Evolutionary conservation across 2,113 vertebrate species (phyloP).

Genomic region (Amphiprion ocellaris): DNA sequence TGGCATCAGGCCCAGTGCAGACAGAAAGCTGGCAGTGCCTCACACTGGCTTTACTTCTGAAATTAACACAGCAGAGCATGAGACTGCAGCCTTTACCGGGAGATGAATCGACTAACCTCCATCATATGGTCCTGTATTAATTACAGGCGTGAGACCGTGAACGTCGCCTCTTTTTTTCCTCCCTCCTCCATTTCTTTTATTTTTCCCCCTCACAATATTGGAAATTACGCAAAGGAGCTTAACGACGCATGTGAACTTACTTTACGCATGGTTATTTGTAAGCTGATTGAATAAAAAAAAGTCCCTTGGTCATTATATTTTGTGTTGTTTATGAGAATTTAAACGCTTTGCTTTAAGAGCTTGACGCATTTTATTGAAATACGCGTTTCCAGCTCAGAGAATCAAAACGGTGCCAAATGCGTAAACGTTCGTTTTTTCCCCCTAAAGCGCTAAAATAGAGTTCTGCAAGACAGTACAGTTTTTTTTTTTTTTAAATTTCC

Average conservation of each 20-base stretch:
- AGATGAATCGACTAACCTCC: conserved; percentile 63
- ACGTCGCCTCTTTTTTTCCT: conserved; percentile 17
- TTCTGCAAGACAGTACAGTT: neutral
- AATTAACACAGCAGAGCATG: conserved; percentile 65
- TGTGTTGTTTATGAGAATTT: no score
- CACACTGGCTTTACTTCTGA: conserved; percentile 58
- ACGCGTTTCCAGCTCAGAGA: neutral
- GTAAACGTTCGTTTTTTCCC: neutral
- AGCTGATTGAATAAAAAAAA: no score
- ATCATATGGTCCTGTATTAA: conserved; percentile 66
- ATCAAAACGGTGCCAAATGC: neutral
- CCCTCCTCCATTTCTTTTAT: neutral
- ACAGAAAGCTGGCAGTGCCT: conserved; percentile 73
- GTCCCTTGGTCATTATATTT: no score
- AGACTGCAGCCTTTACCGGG: conserved; percentile 69
- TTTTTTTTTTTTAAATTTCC: conserved; percentile 13
- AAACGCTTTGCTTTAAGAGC: no score
- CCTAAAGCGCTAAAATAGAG: neutral
- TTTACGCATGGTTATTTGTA: neutral
- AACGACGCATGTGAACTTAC: neutral
- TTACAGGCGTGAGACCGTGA: conserved; percentile 63
- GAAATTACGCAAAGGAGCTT: neutral
- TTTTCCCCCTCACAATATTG: neutral
- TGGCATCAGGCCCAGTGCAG: conserved; percentile 72
- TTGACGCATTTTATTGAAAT: neutral